These are phyloP conservation scores for Idaea biselata DNA, from an alignment of 2,888 invertebrate species.

Conservation along the genomic window DNA sequence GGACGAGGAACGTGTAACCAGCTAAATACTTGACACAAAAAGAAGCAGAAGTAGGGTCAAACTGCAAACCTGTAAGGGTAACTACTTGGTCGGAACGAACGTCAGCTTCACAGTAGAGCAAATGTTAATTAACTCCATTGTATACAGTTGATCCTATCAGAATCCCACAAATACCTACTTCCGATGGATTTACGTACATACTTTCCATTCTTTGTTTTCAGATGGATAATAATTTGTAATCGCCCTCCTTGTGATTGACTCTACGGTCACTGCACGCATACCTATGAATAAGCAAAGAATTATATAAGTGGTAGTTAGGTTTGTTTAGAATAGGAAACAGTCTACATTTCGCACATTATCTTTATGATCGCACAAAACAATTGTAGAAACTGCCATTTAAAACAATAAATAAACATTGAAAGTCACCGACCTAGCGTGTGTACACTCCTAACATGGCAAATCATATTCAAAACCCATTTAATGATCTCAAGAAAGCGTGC, in stretches of 20 bases:
- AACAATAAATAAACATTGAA: conserved; percentile 13
- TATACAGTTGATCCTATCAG: conserved; percentile 70
- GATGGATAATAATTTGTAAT: conserved; percentile 38
- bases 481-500: conserved; percentile 45
- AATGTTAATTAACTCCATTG: conserved; percentile 74
- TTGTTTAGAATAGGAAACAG: background rate
- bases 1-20: too few relatives aligned
- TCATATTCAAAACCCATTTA: conserved; percentile 42
- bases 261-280: conserved; percentile 3
- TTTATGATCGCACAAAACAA: conserved; percentile 13
- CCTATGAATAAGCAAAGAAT: background rate
- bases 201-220: conserved; percentile 70
- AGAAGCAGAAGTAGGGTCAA: background rate
- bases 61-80: background rate
- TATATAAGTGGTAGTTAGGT: background rate
- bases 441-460: conserved; percentile 31
- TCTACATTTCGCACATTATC: conserved; percentile 5
- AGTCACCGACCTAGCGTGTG: conserved; percentile 23
- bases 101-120: background rate
- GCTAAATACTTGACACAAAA: background rate
- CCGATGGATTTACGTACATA: conserved; percentile 74
- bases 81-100: background rate
- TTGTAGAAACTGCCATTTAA: background rate
- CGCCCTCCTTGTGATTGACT: conserved; percentile 21
- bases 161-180: conserved; percentile 56